Evolutionary conservation across 2,888 invertebrate species (phyloP).

Genomic region (Aphidoletes aphidimyza): DNA sequence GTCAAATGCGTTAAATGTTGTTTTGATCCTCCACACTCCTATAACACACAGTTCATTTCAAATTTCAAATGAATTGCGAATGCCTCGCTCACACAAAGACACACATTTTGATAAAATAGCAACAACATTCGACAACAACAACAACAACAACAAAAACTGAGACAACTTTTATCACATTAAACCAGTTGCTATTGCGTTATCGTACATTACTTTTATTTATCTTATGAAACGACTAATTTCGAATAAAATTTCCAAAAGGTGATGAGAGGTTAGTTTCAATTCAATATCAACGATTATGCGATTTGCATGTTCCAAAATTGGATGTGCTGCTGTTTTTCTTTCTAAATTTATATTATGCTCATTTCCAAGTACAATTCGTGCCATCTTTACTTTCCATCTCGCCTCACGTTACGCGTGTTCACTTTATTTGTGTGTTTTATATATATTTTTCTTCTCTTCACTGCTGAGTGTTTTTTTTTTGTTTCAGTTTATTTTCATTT

Average conservation of each 20-base stretch:
- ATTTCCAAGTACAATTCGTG: background rate
- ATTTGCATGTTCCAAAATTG: background rate
- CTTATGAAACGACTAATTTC: background rate
- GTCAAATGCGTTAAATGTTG: no score
- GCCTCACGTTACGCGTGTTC: background rate
- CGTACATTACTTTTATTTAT: background rate
- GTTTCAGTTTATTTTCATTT: no score
- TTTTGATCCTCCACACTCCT: no score
- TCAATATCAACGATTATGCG: no score
- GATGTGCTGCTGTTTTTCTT: background rate
- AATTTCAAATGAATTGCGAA: no score
- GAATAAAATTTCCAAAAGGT: background rate
- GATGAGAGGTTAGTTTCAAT: slow-evolving; percentile 23
- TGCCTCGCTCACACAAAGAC: background rate
- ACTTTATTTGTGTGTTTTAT: background rate
- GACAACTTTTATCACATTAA: slow-evolving; percentile 11
- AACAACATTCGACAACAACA: no score
- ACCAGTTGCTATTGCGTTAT: background rate
- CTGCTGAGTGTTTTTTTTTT: no score
- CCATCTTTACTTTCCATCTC: background rate
- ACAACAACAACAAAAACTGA: background rate
- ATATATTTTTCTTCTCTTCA: background rate
- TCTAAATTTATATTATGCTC: background rate
- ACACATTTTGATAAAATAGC: background rate
- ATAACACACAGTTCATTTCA: no score